phyloP scores from a whole-genome alignment of 2,113 vertebrate species.

The Callipepla squamata region DNA sequence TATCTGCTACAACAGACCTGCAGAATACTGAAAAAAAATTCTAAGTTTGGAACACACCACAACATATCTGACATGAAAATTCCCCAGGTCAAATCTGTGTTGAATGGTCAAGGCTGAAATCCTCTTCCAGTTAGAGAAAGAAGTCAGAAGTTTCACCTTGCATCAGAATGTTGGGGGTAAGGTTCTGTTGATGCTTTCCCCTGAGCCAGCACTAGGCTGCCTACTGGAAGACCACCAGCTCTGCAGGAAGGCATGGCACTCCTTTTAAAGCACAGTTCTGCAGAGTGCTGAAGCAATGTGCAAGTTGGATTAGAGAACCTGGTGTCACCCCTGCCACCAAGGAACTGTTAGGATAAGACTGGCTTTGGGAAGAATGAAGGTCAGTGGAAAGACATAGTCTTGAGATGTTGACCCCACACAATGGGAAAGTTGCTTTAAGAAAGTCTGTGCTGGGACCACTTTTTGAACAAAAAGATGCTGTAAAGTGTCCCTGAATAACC shows the following conservation, averaged over 20 bases:
- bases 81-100: background rate
- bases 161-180: background rate
- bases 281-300: background rate
- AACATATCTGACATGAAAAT: background rate
- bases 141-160: background rate
- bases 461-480: background rate
- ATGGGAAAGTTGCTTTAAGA: background rate
- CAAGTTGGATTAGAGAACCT: background rate
- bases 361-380: background rate
- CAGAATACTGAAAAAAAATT: background rate
- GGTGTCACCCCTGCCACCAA: background rate
- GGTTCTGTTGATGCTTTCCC: background rate
- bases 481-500: background rate
- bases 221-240: background rate
- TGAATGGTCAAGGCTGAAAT: background rate
- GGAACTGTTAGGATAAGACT: background rate
- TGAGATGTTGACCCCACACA: fast-evolving
- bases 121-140: background rate
- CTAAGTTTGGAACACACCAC: background rate
- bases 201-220: background rate
- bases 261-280: background rate
- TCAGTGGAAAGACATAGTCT: background rate
- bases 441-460: background rate
- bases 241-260: background rate
- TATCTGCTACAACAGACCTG: background rate